Base-by-base conservation (phyloP, 2,113 vertebrate species). In the Platysternon megacephalum region DNA sequence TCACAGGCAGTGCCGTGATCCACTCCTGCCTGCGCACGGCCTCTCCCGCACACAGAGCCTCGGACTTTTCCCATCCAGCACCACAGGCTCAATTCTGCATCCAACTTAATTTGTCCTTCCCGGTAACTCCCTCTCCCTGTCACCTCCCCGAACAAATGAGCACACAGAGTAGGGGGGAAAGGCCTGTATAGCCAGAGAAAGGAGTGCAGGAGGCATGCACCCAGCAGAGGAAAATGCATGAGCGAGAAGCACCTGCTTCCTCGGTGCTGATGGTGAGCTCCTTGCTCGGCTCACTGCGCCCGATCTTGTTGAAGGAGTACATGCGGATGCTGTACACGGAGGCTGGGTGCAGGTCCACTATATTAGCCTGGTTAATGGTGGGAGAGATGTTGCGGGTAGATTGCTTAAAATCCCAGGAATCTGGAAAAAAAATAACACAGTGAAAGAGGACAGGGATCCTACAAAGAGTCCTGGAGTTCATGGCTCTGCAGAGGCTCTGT, bases 271-370 rank as follows among this genome's bases (percentile, higher is more conserved):
- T 98, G 91, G 99, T 99, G 88, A 99, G 99, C 88, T 99, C 99
- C 96, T 99, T 99, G 98, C 99, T 99, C 1, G 99, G 99, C 95
- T 99, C 99, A 1, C 99, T 99, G 94, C 99, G 99, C 39, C 99
- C 99, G 3, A 99, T 99, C 88, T 99, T 98, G 95, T 99, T 99
- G 98, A 99, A 99, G 82, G 99, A 99, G 94, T 99, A 99, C 99
- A 99, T 99, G 97, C 99, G 99, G 94, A 99, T 99, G 98, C 99
- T 99, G 98, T 99, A 99, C 49, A 99, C 99, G 0, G 99, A 99
- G 3, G 99, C 99, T 0, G 99, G 99, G 96, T 99, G 99, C 68
- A 99, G 98, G 97, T 99, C 99, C 94, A 99, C 99, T 0, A 99
- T 99, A 97, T 99, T 99, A 4, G 99, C 99, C 98, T 99, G 99